Evolutionary conservation across 2,888 invertebrate genomes (phyloP), one percentile per base, ranked within the genome.

Genomic region (Melieria crassipennis): DNA sequence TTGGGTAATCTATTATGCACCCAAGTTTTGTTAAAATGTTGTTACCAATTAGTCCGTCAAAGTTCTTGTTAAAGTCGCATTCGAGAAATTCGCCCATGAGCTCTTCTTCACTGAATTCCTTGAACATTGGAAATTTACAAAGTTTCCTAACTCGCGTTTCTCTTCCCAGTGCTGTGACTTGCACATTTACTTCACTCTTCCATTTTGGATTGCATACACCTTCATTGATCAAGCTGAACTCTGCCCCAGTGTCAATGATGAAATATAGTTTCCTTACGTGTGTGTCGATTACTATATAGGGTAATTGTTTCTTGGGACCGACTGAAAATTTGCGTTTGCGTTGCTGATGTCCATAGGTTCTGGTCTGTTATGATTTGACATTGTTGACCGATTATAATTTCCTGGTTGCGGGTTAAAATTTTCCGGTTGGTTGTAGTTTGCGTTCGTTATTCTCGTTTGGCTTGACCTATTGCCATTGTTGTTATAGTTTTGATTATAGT

Each of bases 231-330:
- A 73, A 63, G 65, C 71, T 73, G 60, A 75, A 73, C 47, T 76
- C 73, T 11, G 75, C 73, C 71, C 71, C 75, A 62, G 73, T 76
- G 65, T 75, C 72, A 45, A 76, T 71, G 43, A 76, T 75, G 58
- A 73, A 73, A 11, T 65, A 48, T 30, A 73, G 69, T 11, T 67
- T 63, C 56, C 50, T 73, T 46, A 55, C 47, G 4, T 63, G 60
- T 30, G 30, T 30, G 47, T 30, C 30, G 30, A 30, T 30, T 30
- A 30, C 30, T 30, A 30, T 30, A 30, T 30, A 30, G 30, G 30
- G 30, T 30, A 30, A 30, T 30, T 30, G 30, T 30, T 30, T 30
- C 30, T 30, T 30, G 30, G 30, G 30, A 30, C 30, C 30, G 30
- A 30, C 30, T 30, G 30, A 30, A 30, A 30, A 30, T 30, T 30